Evolutionary conservation across 2,113 vertebrate species (phyloP).

Genomic region (Ploceus nigricollis): DNA sequence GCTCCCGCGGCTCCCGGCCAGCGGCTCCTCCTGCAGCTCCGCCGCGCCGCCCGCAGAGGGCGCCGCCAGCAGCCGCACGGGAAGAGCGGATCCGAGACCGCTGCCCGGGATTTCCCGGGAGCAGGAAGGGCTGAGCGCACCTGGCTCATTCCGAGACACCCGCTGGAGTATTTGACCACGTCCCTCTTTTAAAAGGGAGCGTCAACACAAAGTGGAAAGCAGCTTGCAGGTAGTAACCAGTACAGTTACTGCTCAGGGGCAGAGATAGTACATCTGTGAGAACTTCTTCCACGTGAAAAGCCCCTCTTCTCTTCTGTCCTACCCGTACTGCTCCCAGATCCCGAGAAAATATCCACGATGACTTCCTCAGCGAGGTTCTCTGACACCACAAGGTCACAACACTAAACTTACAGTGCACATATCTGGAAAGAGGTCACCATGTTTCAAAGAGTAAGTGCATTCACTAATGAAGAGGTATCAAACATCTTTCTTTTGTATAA

Average conservation of each 20-base stretch:
- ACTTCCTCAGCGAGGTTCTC: neutral
- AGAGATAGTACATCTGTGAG: fast-evolving
- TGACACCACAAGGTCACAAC: fast-evolving
- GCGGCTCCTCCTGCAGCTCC: neutral
- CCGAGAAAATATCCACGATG: fast-evolving
- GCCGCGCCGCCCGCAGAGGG: conserved; percentile 26
- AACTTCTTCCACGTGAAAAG: neutral
- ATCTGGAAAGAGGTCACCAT: neutral
- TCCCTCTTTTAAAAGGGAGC: neutral
- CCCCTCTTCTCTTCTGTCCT: neutral
- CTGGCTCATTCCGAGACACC: fast-evolving
- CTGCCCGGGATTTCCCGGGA: fast-evolving
- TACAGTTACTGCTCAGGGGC: fast-evolving
- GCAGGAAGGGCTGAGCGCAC: fast-evolving
- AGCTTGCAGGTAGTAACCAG: no score
- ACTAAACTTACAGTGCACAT: fast-evolving
- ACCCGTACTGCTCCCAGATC: neutral
- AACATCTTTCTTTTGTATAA: neutral
- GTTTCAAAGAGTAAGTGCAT: neutral
- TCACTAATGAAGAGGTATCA: neutral
- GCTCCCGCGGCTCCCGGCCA: neutral
- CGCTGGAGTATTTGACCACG: fast-evolving
- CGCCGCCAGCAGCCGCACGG: neutral
- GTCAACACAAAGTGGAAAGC: neutral
- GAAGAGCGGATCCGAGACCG: fast-evolving